Percentiles rank a stretch among this genome's conserved stretches.
Conservation (phyloP, 2,888 invertebrate species). For the Lycia hirtaria region DNA sequence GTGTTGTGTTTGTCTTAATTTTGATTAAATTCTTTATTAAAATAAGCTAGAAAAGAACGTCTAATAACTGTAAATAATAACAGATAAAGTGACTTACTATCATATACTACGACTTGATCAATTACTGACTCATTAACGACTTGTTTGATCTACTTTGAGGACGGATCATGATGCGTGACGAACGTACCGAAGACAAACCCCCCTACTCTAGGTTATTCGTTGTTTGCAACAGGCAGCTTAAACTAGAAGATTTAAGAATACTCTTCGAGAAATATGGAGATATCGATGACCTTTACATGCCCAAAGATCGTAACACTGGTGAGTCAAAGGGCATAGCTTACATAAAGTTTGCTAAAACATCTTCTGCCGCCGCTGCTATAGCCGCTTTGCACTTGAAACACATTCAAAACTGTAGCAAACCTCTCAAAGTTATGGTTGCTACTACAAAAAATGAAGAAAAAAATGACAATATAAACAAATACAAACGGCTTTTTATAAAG, state of each 20-base stretch:
- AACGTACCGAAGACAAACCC: constrained; percentile 82
- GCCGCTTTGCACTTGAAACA: constrained; percentile 93
- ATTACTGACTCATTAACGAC: constrained; percentile 20
- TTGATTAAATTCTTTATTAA: no score
- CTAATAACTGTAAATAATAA: no score
- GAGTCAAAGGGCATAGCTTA: constrained; percentile 96
- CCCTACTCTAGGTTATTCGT: constrained; percentile 96
- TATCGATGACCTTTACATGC: constrained; percentile 95
- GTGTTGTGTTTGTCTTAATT: no score
- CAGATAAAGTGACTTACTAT: constrained; percentile 3
- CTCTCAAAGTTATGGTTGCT: constrained; percentile 95
- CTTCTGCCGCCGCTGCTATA: constrained; percentile 95
- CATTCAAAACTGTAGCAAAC: constrained; percentile 89
- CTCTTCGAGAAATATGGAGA: constrained; percentile 92
- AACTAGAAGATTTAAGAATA: constrained; percentile 91
- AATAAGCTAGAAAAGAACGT: no score
- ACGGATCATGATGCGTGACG: constrained; percentile 40
- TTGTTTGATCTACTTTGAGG: constrained; percentile 22
- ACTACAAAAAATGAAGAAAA: constrained; percentile 77
- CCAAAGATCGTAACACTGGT: constrained; percentile 92
- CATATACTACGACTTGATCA: constrained; percentile 13
- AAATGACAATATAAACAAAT: constrained; percentile 63
- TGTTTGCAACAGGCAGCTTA: constrained; percentile 89
- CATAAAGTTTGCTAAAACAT: constrained; percentile 95
- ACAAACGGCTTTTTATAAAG: constrained; percentile 93